phyloP scores from a whole-genome alignment of 2,113 vertebrate species.

The Vimba vimba region DNA sequence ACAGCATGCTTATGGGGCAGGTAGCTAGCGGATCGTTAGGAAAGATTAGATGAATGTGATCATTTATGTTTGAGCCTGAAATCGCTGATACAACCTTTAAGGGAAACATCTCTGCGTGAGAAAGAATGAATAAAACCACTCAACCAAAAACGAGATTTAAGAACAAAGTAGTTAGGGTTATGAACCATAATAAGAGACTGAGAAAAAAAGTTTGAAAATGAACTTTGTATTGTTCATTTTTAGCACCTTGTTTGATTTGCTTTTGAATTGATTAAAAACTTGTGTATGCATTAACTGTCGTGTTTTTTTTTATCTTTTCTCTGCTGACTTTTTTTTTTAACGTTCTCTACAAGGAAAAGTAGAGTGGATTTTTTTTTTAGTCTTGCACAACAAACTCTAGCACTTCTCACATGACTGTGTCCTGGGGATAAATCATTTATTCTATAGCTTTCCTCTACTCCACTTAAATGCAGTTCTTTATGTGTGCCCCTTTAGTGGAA shows the following conservation, averaged over 20 bases:
- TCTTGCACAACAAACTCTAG: neutral
- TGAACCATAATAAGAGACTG: neutral
- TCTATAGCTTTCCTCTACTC: neutral
- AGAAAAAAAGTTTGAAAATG: too few relatives aligned
- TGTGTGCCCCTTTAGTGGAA: neutral
- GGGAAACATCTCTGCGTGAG: neutral
- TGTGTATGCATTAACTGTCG: neutral
- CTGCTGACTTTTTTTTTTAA: neutral
- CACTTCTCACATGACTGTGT: neutral
- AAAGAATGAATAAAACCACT: neutral
- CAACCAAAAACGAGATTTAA: neutral
- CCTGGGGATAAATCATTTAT: neutral
- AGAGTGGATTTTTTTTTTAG: neutral
- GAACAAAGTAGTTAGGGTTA: neutral
- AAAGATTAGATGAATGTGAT: too few relatives aligned
- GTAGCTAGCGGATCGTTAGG: too few relatives aligned
- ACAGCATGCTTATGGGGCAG: too few relatives aligned
- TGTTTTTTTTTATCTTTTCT: neutral
- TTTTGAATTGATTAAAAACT: neutral
- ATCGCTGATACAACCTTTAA: neutral
- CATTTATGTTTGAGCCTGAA: too few relatives aligned
- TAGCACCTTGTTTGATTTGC: neutral
- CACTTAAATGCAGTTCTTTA: neutral
- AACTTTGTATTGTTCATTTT: neutral
- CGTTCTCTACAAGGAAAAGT: neutral